A percentile compares a stretch with the other conserved stretches of the same genome.
Evolutionary conservation across 2,888 invertebrate genomes (phyloP).

Genomic region (Minunthozetes semirufus): DNA sequence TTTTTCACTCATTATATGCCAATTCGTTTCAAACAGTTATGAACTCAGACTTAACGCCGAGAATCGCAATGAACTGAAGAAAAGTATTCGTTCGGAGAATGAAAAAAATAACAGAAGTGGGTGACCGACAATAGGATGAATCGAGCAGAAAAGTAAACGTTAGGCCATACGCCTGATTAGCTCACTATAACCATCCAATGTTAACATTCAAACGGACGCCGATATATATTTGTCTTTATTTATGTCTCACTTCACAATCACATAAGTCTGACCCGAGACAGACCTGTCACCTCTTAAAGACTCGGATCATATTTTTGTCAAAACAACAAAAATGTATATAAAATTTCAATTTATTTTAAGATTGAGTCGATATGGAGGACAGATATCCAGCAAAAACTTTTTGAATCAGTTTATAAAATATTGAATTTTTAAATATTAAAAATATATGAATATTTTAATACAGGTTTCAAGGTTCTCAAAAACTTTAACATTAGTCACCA

Average conservation of each 20-base stretch:
- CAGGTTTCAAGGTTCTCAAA: no score
- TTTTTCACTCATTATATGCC: slow-evolving; percentile 16
- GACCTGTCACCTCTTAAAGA: not conserved
- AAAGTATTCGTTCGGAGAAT: not conserved
- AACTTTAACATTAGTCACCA: no score
- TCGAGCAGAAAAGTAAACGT: slow-evolving; percentile 24
- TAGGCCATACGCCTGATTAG: slow-evolving; percentile 19
- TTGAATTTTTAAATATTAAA: no score
- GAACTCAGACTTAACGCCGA: not conserved
- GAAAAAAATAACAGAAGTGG: slow-evolving; percentile 24
- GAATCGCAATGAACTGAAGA: slow-evolving; percentile 6
- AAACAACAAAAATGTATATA: not conserved
- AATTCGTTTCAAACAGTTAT: slow-evolving; percentile 21
- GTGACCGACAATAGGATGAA: slow-evolving; percentile 27
- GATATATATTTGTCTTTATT: slow-evolving; percentile 28
- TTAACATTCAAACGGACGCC: slow-evolving; percentile 6
- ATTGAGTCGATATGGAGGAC: no score
- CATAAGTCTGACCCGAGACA: slow-evolving; percentile 3
- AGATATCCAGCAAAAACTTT: no score
- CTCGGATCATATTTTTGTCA: not conserved
- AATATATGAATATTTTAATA: no score
- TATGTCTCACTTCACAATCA: slow-evolving; percentile 13
- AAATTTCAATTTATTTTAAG: no score
- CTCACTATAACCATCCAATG: slow-evolving; percentile 23
- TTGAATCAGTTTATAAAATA: no score